A percentile compares a stretch with the other conserved stretches of the same genome.
phyloP scores from a whole-genome alignment of 2,113 vertebrate genomes.

The Carassius auratus region DNA sequence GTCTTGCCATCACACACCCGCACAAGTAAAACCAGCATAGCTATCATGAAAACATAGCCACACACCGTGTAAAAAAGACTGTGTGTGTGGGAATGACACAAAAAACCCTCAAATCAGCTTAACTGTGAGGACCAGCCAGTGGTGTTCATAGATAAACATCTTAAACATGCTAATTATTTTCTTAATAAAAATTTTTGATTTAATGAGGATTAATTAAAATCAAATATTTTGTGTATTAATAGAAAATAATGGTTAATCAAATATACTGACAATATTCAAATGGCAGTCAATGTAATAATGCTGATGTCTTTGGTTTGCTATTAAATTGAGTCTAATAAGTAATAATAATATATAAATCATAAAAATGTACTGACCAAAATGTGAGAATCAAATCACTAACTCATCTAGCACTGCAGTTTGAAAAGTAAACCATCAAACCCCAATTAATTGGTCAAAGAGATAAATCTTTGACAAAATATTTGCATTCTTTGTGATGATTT shows the following conservation, averaged over 20 bases:
- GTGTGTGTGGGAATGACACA: slow-evolving; percentile 47
- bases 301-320: not conserved
- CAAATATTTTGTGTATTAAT: too few species aligned
- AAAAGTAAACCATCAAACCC: not conserved
- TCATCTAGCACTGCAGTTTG: too few species aligned
- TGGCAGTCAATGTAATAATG: not conserved
- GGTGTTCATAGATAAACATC: not conserved
- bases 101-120: not conserved
- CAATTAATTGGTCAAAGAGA: not conserved
- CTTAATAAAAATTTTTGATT: not conserved
- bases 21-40: slow-evolving; percentile 61
- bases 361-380: not conserved
- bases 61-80: slow-evolving; percentile 49
- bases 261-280: not conserved
- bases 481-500: not conserved
- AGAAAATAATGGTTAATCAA: not conserved
- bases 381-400: not conserved
- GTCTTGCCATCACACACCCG: slow-evolving; percentile 56
- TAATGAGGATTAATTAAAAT: too few species aligned
- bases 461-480: not conserved
- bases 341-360: not conserved
- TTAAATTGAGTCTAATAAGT: not conserved
- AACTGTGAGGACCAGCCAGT: not conserved
- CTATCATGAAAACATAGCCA: slow-evolving; percentile 55
- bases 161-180: not conserved